Conservation (phyloP, 2,113 vertebrate genomes). For the Fukomys damarensis region DNA sequence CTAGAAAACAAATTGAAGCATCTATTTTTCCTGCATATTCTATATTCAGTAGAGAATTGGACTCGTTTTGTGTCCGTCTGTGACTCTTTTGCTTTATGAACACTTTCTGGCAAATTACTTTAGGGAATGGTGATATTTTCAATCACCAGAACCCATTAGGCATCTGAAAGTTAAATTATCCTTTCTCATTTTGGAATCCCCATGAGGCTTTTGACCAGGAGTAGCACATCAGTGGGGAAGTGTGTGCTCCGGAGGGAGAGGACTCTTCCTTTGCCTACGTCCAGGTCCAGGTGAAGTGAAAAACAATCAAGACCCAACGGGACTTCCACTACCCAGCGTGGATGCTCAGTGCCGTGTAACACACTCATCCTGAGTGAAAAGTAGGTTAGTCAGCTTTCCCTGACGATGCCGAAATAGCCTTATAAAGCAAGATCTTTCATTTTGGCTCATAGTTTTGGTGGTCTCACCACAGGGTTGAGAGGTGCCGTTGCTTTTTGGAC, state of each 20-base stretch:
- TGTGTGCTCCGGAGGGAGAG: not conserved
- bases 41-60: not conserved
- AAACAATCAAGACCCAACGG: not conserved
- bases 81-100: slow-evolving; percentile 55
- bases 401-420: not conserved
- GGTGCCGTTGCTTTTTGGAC: not conserved
- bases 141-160: slow-evolving; percentile 38
- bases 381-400: not conserved
- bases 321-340: not conserved
- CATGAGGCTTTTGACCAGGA: not conserved
- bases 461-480: accelerated
- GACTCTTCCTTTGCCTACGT: not conserved
- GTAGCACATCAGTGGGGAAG: not conserved
- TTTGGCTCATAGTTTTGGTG: not conserved
- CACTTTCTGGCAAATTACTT: slow-evolving; percentile 54
- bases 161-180: slow-evolving; percentile 20
- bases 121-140: slow-evolving; percentile 58
- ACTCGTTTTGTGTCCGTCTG: not conserved
- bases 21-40: not conserved
- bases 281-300: not conserved
- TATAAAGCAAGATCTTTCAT: not conserved
- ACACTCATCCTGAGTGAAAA: not conserved
- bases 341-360: accelerated
- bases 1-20: not conserved
- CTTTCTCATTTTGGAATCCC: slow-evolving; percentile 6